phyloP scores from a whole-genome alignment of 1,140 invertebrate species.

The Brachionus plicatilis region DNA sequence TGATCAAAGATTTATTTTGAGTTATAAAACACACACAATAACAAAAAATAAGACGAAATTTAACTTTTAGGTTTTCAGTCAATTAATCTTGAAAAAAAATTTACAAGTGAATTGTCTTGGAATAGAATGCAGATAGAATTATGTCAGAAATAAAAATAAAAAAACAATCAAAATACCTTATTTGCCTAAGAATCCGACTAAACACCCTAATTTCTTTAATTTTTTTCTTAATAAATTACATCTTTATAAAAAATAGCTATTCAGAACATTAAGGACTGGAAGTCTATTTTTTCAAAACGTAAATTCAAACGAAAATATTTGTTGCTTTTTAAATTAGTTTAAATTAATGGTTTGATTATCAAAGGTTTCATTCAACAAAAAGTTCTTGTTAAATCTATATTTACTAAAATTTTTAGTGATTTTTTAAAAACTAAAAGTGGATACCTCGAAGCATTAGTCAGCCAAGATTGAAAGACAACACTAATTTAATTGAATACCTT shows the following conservation, averaged over 20 bases:
- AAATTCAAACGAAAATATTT: neutral
- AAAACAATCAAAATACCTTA: neutral
- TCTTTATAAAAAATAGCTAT: neutral
- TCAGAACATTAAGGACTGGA: neutral
- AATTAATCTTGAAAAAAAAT: neutral
- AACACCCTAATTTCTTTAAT: neutral
- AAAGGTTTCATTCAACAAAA: neutral
- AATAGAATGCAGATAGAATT: neutral
- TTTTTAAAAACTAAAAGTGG: neutral
- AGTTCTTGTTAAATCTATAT: neutral
- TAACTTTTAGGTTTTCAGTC: conserved; percentile 6
- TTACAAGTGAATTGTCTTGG: neutral
- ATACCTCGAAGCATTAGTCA: neutral
- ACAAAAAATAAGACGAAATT: neutral
- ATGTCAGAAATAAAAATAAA: neutral
- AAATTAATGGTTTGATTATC: neutral
- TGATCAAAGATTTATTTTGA: neutral
- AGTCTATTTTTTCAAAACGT: neutral
- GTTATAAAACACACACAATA: neutral
- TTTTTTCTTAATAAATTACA: neutral
- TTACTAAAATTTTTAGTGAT: neutral
- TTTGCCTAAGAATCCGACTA: neutral
- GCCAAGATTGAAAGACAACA: neutral
- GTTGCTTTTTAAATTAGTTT: neutral
- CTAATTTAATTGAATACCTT: too few species aligned